Conservation (phyloP, 2,888 invertebrate genomes). For the Pammene fasciana region DNA sequence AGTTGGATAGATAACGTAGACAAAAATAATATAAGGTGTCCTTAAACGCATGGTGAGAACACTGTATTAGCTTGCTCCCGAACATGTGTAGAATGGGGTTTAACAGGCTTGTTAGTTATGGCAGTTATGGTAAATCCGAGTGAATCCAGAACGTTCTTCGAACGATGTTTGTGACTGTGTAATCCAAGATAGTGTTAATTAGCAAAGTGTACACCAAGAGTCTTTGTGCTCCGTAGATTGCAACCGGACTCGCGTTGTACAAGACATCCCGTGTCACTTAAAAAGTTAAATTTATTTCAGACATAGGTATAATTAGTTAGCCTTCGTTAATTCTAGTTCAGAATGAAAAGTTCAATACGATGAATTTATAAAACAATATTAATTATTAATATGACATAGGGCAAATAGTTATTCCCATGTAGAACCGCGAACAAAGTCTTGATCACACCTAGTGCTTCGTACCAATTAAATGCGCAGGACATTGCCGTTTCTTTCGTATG, state of each 20-base stretch:
- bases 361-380: constrained; percentile 8
- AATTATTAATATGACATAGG: neutral
- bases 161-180: constrained; percentile 81
- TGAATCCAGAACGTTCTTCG: constrained; percentile 43
- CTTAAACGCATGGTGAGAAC: constrained; percentile 45
- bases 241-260: constrained; percentile 79
- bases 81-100: constrained; percentile 23
- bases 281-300: constrained; percentile 20
- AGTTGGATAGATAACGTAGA: constrained; percentile 72
- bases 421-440: constrained; percentile 34
- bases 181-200: constrained; percentile 82
- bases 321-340: constrained; percentile 7
- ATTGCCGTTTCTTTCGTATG: constrained; percentile 1
- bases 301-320: constrained; percentile 37
- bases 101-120: constrained; percentile 23
- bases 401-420: constrained; percentile 36
- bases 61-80: constrained; percentile 30
- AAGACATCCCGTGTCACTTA: constrained; percentile 60
- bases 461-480: neutral
- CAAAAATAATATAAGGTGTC: constrained; percentile 69
- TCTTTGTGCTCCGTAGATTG: constrained; percentile 84
- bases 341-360: constrained; percentile 6
- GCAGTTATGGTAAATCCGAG: constrained; percentile 34
- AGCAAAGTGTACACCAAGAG: constrained; percentile 82
- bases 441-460: constrained; percentile 17